A percentile compares a stretch with the other conserved stretches of the same genome.
phyloP scores from a whole-genome alignment of 30 jellyfish, hydroid and myxozoan species.

The Cassiopea andromeda region DNA sequence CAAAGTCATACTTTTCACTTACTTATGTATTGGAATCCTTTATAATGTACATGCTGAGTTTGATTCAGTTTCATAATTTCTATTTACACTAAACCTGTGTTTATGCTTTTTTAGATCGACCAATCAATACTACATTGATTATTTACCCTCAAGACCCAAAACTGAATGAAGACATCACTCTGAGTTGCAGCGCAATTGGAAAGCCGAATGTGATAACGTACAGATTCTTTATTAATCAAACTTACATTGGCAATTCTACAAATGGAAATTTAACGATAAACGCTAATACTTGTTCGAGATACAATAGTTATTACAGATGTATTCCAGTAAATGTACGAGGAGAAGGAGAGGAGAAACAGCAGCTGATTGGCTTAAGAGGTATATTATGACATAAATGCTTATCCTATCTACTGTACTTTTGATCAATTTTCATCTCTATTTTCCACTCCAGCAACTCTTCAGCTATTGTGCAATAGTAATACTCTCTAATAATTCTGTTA shows the following conservation, averaged over 20 bases:
- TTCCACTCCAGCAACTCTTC: no score
- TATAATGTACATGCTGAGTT: no score
- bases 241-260: neutral
- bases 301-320: neutral
- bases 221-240: neutral
- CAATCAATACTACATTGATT: neutral
- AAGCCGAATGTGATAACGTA: neutral
- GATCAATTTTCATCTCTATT: neutral
- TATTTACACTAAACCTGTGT: no score
- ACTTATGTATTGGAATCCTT: no score
- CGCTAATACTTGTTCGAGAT: neutral
- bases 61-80: no score
- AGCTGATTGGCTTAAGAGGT: neutral
- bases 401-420: neutral
- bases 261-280: neutral
- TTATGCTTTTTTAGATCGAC: neutral
- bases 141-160: neutral
- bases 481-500: no score
- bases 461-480: no score
- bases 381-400: no score
- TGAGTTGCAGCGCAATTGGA: neutral
- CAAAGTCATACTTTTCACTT: no score
- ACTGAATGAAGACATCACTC: neutral
- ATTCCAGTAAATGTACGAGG: neutral
- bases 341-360: neutral